Conservation (phyloP, 2,797 vertebrate genomes). For the Xiphophorus birchmanni region DNA sequence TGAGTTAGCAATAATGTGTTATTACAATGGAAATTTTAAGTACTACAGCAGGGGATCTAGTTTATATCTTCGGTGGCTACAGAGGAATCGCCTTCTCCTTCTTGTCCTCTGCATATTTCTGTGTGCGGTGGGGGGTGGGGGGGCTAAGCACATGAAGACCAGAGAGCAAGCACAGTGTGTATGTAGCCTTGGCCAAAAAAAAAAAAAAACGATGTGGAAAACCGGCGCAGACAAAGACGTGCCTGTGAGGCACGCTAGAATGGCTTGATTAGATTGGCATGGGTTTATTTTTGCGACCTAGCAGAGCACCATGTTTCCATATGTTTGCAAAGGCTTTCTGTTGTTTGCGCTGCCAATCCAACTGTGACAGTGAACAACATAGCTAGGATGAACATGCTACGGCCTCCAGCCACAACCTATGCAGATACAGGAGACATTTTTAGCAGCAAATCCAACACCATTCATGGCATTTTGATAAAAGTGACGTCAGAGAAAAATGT, state of each 20-base stretch:
- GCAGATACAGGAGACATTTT: conserved; percentile 3
- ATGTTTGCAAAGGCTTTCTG: conserved; percentile 62
- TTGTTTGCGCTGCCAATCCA: conserved; percentile 50
- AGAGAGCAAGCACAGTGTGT: conserved; percentile 55
- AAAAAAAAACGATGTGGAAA: conserved; percentile 53
- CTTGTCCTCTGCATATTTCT: conserved; percentile 29
- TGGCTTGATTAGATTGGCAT: conserved; percentile 66
- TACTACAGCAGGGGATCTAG: conserved; percentile 64
- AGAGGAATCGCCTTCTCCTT: conserved; percentile 50
- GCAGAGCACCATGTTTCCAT: conserved; percentile 58
- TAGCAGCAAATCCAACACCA: neutral
- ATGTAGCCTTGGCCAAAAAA: conserved; percentile 58
- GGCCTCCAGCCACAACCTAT: conserved; percentile 40
- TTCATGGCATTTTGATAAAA: neutral
- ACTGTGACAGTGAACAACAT: conserved; percentile 50
- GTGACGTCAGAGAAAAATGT: neutral
- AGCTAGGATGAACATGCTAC: conserved; percentile 43
- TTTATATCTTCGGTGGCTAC: conserved; percentile 62
- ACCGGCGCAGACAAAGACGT: conserved; percentile 27
- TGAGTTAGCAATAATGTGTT: conserved; percentile 42
- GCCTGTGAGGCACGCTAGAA: conserved; percentile 40
- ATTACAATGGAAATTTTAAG: conserved; percentile 50
- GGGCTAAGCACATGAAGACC: conserved; percentile 47
- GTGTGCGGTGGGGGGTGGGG: neutral
- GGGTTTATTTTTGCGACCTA: conserved; percentile 55